Evolutionary conservation across 1,140 invertebrate genomes (phyloP).

Genomic region (Aphaenogaster rudis): DNA sequence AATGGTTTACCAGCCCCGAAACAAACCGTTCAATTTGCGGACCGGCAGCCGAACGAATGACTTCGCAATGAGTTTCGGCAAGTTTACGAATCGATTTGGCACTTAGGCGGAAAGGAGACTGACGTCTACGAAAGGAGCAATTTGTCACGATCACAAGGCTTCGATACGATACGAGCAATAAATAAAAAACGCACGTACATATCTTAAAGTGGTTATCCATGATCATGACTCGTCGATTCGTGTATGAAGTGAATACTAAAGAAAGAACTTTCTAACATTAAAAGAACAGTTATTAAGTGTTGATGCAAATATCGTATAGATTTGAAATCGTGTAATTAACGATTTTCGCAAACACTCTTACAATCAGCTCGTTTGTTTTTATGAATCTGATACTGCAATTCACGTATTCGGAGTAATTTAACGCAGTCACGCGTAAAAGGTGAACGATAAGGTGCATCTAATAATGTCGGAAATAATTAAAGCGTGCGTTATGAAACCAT

Average conservation of each 20-base stretch:
- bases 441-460: not conserved
- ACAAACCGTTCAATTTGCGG: slow-evolving; percentile 82
- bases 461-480: slow-evolving; percentile 31
- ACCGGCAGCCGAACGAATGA: slow-evolving; percentile 76
- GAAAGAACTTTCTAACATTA: not conserved
- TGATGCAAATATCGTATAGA: not conserved
- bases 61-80: slow-evolving; percentile 65
- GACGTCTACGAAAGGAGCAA: slow-evolving; percentile 39
- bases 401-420: not conserved
- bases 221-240: not conserved
- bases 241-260: not conserved
- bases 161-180: not conserved
- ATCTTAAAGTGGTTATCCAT: not conserved
- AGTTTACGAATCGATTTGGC: slow-evolving; percentile 69
- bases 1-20: slow-evolving; percentile 58
- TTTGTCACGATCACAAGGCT: slow-evolving; percentile 61
- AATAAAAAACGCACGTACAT: not conserved
- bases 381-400: not conserved
- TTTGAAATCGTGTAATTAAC: not conserved
- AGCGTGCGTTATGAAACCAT: not conserved
- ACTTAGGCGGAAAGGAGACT: slow-evolving; percentile 30
- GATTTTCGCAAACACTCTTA: not conserved
- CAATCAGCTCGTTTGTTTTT: not conserved
- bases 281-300: not conserved
- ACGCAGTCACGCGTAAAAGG: not conserved